Conservation (phyloP, 2,888 invertebrate genomes). For the Quadroppia sp. region DNA sequence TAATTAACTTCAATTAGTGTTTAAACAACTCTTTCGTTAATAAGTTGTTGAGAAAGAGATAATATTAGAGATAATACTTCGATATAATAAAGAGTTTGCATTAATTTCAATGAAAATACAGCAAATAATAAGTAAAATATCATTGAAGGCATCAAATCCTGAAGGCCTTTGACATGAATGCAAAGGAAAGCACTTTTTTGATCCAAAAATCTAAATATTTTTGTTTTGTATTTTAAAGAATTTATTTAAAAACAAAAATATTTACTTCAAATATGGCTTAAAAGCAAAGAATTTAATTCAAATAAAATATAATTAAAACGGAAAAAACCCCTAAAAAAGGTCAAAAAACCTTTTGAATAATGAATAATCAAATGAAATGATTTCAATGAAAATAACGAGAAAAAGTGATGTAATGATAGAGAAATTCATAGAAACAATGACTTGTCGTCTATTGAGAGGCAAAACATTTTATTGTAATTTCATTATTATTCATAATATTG, state of each 20-base stretch:
- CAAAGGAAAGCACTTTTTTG: background rate
- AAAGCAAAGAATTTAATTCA: too few relatives aligned
- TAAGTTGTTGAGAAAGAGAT: background rate
- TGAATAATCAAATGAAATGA: background rate
- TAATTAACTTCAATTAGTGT: slow-evolving; percentile 3
- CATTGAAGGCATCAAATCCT: too few relatives aligned
- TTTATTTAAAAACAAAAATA: too few relatives aligned
- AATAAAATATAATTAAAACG: too few relatives aligned
- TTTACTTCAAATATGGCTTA: too few relatives aligned
- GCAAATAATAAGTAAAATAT: too few relatives aligned
- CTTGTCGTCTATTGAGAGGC: background rate
- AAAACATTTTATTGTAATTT: background rate
- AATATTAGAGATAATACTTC: too few relatives aligned
- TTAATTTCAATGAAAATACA: too few relatives aligned
- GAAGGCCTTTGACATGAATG: background rate
- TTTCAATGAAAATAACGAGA: background rate
- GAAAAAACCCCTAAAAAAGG: background rate
- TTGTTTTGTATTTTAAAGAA: too few relatives aligned
- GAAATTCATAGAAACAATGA: background rate
- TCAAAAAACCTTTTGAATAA: background rate
- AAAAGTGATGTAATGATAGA: background rate
- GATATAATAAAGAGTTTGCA: too few relatives aligned
- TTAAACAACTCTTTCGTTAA: background rate
- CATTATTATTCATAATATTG: too few relatives aligned
- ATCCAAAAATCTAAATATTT: background rate